Conservation (phyloP, 2,888 invertebrate species). For the Patella pellucida region DNA sequence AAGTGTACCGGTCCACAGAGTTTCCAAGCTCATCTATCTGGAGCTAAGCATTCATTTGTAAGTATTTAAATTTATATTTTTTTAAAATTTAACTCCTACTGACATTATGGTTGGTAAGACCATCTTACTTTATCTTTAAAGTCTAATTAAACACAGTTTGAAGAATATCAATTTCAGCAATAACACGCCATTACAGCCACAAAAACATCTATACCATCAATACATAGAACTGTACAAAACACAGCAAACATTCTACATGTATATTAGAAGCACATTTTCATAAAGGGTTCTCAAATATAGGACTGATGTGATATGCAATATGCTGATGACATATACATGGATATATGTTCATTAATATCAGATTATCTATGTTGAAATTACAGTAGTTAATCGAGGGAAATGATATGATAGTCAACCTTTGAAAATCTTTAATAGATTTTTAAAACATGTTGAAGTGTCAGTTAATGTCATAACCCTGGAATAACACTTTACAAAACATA, state of each 20-base stretch:
- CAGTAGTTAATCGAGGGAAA: conserved; percentile 4
- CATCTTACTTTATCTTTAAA: conserved; percentile 1
- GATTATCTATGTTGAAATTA: too few relatives aligned
- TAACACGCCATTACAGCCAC: too few relatives aligned
- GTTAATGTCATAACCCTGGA: not conserved
- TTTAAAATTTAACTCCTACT: conserved; percentile 5
- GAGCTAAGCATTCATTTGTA: conserved; percentile 47
- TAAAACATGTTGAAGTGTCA: not conserved
- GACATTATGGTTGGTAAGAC: conserved; percentile 25
- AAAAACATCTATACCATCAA: too few relatives aligned
- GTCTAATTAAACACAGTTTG: too few relatives aligned
- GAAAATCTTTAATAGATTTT: not conserved
- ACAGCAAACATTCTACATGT: too few relatives aligned
- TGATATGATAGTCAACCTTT: not conserved
- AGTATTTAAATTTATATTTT: conserved; percentile 24
- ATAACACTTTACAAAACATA: not conserved
- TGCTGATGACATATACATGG: too few relatives aligned
- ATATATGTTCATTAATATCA: too few relatives aligned
- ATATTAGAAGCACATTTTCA: too few relatives aligned
- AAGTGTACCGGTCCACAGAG: conserved; percentile 43
- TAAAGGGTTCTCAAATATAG: too few relatives aligned
- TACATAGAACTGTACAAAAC: too few relatives aligned
- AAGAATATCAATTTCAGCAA: too few relatives aligned
- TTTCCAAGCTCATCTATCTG: conserved; percentile 44
- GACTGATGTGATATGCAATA: not conserved